phyloP scores from a whole-genome alignment of 2,888 invertebrate genomes.

The Eulithis prunata region DNA sequence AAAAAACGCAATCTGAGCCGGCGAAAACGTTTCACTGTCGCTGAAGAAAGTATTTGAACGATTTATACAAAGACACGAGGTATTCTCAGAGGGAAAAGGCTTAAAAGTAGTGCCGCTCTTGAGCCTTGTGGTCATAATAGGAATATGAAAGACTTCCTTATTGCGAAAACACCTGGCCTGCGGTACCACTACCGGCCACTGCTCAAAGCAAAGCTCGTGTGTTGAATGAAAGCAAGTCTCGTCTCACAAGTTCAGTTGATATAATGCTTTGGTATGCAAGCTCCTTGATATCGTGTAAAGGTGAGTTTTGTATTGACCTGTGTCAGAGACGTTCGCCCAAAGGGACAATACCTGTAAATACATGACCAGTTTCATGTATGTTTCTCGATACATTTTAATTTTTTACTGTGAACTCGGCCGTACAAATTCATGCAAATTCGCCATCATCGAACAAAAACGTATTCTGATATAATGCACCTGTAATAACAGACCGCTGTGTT shows the following conservation, averaged over 20 bases:
- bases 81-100: constrained; percentile 39
- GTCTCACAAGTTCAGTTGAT: neutral
- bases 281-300: neutral
- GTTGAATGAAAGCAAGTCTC: constrained; percentile 39
- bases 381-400: too few species aligned
- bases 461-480: too few species aligned
- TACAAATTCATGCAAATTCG: too few species aligned
- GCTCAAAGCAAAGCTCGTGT: constrained; percentile 49
- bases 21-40: constrained; percentile 24
- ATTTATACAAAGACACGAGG: constrained; percentile 34
- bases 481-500: too few species aligned
- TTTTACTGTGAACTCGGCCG: too few species aligned
- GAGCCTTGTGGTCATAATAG: constrained; percentile 43
- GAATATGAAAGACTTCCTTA: constrained; percentile 50
- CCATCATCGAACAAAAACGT: too few species aligned
- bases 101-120: constrained; percentile 42
- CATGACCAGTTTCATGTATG: too few species aligned
- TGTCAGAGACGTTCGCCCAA: too few species aligned
- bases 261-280: neutral
- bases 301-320: neutral
- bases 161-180: constrained; percentile 40
- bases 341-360: too few species aligned
- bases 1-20: constrained; percentile 40
- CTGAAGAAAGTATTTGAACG: constrained; percentile 35
- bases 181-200: constrained; percentile 44